Evolutionary conservation across 2,113 vertebrate species (phyloP).

Genomic region (Hepsetus odoe): DNA sequence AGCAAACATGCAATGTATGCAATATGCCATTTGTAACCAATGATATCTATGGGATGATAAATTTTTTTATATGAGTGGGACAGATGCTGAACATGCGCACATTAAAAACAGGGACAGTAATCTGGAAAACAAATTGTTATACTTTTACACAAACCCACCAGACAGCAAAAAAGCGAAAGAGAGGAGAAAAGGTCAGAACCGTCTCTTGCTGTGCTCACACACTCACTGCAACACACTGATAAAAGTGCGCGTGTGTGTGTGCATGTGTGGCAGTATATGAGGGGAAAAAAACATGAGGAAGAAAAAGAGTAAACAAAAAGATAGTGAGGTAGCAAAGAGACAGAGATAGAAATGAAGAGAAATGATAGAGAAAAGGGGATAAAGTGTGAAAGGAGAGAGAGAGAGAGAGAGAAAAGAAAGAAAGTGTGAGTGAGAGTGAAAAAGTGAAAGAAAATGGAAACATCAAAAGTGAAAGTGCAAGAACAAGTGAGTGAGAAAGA

Average conservation of each 20-base stretch:
- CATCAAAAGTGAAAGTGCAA: neutral
- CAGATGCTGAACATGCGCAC: neutral
- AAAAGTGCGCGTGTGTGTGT: neutral
- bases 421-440: neutral
- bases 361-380: neutral
- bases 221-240: conserved; percentile 3
- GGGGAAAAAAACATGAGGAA: no score
- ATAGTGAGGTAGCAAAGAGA: no score
- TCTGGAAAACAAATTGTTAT: neutral
- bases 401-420: neutral
- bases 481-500: neutral
- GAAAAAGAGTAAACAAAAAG: no score
- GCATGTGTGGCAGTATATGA: neutral
- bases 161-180: conserved; percentile 32
- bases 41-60: no score
- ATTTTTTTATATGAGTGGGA: no score
- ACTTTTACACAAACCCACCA: conserved; percentile 20
- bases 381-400: neutral
- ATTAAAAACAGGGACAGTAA: neutral
- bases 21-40: no score
- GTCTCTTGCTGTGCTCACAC: conserved; percentile 24
- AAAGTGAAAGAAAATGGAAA: no score
- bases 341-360: no score
- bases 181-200: conserved; percentile 39
- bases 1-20: no score